These are phyloP conservation scores for Neelides sp. DNA, from an alignment of 1,140 invertebrate species.

Conservation along the genomic window DNA sequence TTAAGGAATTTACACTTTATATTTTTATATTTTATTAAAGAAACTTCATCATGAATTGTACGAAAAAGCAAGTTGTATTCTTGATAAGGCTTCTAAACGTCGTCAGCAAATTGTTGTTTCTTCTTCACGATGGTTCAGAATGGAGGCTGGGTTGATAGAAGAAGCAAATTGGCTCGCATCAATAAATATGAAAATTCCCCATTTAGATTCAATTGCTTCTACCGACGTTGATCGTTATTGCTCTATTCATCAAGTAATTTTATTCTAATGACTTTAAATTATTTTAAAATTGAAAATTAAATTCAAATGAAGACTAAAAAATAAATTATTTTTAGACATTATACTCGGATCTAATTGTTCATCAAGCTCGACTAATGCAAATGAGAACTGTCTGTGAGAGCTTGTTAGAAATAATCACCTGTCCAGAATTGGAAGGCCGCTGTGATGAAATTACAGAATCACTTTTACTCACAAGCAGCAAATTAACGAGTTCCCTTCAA, in stretches of 20 bases:
- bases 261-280: too few species aligned
- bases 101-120: slow-evolving; percentile 68
- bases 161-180: slow-evolving; percentile 67
- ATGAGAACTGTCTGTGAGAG: slow-evolving; percentile 55
- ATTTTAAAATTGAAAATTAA: not conserved
- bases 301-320: not conserved
- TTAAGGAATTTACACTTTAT: too few species aligned
- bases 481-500: slow-evolving; percentile 54
- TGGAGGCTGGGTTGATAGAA: slow-evolving; percentile 66
- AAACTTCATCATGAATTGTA: slow-evolving; percentile 63
- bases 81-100: slow-evolving; percentile 62
- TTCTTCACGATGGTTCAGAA: slow-evolving; percentile 58
- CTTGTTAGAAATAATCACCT: slow-evolving; percentile 56
- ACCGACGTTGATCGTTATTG: slow-evolving; percentile 70
- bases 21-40: too few species aligned
- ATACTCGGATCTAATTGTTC: slow-evolving; percentile 58
- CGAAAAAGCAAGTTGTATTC: slow-evolving; percentile 52
- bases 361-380: slow-evolving; percentile 59
- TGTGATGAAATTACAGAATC: slow-evolving; percentile 54
- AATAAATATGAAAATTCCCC: slow-evolving; percentile 63
- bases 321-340: slow-evolving; percentile 46
- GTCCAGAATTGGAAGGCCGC: slow-evolving; percentile 54
- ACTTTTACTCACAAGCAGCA: slow-evolving; percentile 54
- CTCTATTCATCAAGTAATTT: slow-evolving; percentile 53
- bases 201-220: slow-evolving; percentile 60